These are phyloP conservation scores for Chelidonichthys spinosus DNA, from an alignment of 2,797 vertebrate genomes.

Conservation along the genomic window DNA sequence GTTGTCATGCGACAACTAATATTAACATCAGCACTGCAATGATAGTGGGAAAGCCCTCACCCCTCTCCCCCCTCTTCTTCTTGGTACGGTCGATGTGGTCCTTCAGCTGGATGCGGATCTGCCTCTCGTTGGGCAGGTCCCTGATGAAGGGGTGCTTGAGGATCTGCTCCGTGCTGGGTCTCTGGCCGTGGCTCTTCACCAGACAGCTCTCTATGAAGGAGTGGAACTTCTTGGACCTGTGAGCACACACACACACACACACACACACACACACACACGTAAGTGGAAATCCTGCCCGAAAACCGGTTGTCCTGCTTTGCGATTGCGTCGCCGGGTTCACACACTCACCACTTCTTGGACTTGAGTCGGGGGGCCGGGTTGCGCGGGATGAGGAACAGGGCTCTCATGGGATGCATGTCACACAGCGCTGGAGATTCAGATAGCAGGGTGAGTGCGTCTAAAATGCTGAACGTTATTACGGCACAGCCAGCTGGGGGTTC, in stretches of 20 bases:
- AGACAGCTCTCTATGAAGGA: slow-evolving; percentile 96
- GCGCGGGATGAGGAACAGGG: slow-evolving; percentile 94
- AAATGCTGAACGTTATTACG: slow-evolving; percentile 31
- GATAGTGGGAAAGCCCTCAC: slow-evolving; percentile 70
- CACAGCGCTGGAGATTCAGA: slow-evolving; percentile 88
- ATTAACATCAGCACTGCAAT: no score
- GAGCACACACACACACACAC: not conserved
- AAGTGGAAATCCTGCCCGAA: not conserved
- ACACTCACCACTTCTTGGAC: slow-evolving; percentile 96
- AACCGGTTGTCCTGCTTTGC: not conserved
- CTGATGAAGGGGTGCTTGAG: slow-evolving; percentile 94
- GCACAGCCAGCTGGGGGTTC: slow-evolving; percentile 17
- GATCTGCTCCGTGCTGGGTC: slow-evolving; percentile 92
- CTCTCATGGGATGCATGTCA: slow-evolving; percentile 97
- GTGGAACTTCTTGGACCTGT: slow-evolving; percentile 97
- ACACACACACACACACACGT: not conserved
- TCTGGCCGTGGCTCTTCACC: slow-evolving; percentile 93
- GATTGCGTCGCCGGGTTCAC: no score
- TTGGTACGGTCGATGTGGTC: slow-evolving; percentile 97
- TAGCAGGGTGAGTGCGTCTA: not conserved
- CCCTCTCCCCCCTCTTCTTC: slow-evolving; percentile 95
- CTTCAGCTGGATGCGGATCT: slow-evolving; percentile 96
- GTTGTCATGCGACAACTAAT: not conserved
- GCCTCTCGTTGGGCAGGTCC: slow-evolving; percentile 92
- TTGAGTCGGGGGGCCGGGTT: slow-evolving; percentile 93